These are phyloP conservation scores for Drosophila engyochracea DNA, from an alignment of 2,888 invertebrate genomes.

Conservation along the genomic window DNA sequence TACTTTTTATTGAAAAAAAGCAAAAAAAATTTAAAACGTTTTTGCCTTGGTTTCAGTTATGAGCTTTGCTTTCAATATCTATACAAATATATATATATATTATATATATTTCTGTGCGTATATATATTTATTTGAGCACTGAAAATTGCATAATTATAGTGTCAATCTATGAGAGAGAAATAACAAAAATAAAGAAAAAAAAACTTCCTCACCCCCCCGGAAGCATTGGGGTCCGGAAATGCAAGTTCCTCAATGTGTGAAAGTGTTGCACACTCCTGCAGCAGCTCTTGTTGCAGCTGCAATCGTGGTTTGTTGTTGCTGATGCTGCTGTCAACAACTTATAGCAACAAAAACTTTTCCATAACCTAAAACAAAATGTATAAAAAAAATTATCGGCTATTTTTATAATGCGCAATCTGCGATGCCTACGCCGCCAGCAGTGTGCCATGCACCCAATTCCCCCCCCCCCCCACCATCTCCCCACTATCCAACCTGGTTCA, in stretches of 20 bases:
- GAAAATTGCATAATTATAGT: conserved; percentile 55
- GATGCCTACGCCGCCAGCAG: conserved; percentile 67
- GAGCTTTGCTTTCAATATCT: conserved; percentile 10
- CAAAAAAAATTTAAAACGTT: conserved; percentile 28
- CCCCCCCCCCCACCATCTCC: background rate
- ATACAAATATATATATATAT: background rate
- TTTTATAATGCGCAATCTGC: conserved; percentile 70
- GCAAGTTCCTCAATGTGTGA: conserved; percentile 52
- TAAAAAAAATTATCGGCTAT: conserved; percentile 64
- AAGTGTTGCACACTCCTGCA: conserved; percentile 58
- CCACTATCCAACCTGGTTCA: conserved; percentile 4
- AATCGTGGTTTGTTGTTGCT: conserved; percentile 49
- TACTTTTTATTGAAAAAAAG: conserved; percentile 21
- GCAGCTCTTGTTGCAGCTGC: conserved; percentile 48
- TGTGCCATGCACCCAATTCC: conserved; percentile 57
- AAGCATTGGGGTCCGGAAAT: conserved; percentile 62
- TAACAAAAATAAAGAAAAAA: background rate
- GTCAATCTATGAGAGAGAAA: conserved; percentile 1
- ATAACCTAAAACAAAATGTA: conserved; percentile 63
- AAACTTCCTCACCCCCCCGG: conserved; percentile 36
- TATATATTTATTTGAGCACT: conserved; percentile 3
- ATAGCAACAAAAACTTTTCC: conserved; percentile 62
- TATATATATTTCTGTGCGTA: background rate
- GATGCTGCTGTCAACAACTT: conserved; percentile 40
- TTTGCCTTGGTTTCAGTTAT: conserved; percentile 37